Conservation (phyloP, 2,888 invertebrate species). For the Chouioia cunea region DNA sequence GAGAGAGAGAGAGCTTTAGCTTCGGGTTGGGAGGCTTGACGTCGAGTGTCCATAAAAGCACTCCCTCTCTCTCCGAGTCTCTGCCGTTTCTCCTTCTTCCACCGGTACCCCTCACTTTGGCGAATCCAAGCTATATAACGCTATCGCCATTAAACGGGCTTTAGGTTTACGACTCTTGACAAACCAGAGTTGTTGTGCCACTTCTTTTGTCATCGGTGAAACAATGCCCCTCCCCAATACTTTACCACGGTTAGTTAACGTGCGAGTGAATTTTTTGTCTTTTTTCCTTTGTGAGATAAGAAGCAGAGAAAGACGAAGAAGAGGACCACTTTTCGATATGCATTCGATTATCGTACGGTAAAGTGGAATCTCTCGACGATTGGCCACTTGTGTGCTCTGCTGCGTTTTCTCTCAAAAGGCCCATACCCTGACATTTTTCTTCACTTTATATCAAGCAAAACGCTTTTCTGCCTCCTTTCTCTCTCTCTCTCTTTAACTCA, state of each 20-base stretch:
- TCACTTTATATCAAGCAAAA: not conserved
- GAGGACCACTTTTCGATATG: too few relatives aligned
- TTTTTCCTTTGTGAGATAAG: not conserved
- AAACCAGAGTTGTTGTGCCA: slow-evolving; percentile 2
- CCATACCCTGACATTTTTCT: slow-evolving; percentile 9
- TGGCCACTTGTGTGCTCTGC: too few relatives aligned
- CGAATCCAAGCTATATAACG: slow-evolving; percentile 24
- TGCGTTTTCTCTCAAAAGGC: too few relatives aligned
- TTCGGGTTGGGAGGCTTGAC: slow-evolving; percentile 20
- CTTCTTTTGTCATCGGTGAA: too few relatives aligned
- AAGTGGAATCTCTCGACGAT: too few relatives aligned
- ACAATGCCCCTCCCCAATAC: not conserved
- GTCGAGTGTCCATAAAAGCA: slow-evolving; percentile 38
- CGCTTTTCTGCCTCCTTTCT: not conserved
- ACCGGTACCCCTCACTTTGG: not conserved
- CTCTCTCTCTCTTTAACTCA: not conserved
- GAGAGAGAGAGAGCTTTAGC: not conserved
- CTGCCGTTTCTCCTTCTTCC: not conserved
- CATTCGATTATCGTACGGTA: too few relatives aligned
- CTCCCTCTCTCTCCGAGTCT: not conserved
- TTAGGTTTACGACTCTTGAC: slow-evolving; percentile 27
- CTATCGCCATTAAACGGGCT: slow-evolving; percentile 38
- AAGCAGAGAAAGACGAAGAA: not conserved
- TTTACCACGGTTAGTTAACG: not conserved
- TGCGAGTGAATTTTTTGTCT: not conserved